phyloP scores from a whole-genome alignment of 2,888 invertebrate genomes.

The Orthosia incerta region DNA sequence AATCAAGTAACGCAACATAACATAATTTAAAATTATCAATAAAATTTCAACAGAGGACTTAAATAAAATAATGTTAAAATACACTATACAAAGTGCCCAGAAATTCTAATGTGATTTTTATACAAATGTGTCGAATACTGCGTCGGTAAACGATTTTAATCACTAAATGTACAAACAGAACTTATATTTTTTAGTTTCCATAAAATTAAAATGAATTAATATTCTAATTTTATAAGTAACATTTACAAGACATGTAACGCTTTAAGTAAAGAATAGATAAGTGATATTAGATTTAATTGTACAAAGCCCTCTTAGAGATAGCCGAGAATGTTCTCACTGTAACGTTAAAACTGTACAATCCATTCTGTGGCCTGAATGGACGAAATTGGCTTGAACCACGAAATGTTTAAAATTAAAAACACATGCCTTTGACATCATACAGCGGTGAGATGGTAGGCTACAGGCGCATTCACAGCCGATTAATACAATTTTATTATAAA shows the following conservation, averaged over 20 bases:
- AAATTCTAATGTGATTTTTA: conserved; percentile 61
- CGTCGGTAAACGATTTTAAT: conserved; percentile 73
- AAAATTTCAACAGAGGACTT: conserved; percentile 85
- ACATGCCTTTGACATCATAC: not conserved
- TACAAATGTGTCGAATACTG: conserved; percentile 68
- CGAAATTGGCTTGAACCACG: not conserved
- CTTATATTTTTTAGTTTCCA: conserved; percentile 33
- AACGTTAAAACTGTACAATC: conserved; percentile 41
- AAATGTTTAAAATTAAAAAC: not conserved
- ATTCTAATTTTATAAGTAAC: conserved; percentile 62
- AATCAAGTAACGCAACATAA: conserved; percentile 83
- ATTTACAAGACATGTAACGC: conserved; percentile 66
- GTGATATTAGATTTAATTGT: conserved; percentile 60
- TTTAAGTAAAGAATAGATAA: conserved; percentile 63
- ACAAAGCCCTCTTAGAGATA: conserved; percentile 62
- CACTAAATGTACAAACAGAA: conserved; percentile 77
- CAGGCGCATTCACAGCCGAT: conserved; percentile 14
- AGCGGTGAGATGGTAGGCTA: conserved; percentile 8
- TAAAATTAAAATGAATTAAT: conserved; percentile 53
- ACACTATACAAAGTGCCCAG: conserved; percentile 65
- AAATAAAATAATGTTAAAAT: conserved; percentile 78
- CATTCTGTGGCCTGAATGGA: conserved; percentile 14
- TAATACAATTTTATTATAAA: conserved; percentile 22
- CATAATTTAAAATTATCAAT: conserved; percentile 89
- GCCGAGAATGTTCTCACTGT: conserved; percentile 49